A percentile compares a stretch with the other conserved stretches of the same genome.
Evolutionary conservation across 2,797 vertebrate genomes (phyloP).

Genomic region (Enteromius treurensis): DNA sequence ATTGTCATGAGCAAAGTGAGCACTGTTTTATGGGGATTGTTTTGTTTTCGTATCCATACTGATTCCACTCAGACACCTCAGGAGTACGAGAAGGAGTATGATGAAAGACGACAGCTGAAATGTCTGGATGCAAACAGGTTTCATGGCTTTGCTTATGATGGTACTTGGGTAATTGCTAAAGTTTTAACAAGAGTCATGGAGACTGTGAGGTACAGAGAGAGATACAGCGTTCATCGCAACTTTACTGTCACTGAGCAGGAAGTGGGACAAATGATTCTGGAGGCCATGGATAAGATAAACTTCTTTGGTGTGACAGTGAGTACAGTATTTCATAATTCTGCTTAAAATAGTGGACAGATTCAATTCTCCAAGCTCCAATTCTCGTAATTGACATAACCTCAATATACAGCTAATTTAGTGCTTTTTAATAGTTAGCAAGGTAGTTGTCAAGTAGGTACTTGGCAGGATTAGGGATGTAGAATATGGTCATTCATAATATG

Average conservation of each 20-base stretch:
- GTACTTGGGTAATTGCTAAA: constrained; percentile 88
- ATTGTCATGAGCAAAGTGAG: background rate
- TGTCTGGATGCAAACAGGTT: constrained; percentile 80
- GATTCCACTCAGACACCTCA: constrained; percentile 81
- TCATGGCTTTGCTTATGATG: constrained; percentile 89
- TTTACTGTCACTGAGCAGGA: constrained; percentile 81
- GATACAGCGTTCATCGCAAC: constrained; percentile 78
- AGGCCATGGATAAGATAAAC: constrained; percentile 84
- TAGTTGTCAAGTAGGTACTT: background rate
- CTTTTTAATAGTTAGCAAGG: background rate
- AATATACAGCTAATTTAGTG: background rate
- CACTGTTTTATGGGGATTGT: background rate
- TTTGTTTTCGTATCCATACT: background rate
- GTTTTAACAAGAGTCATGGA: constrained; percentile 85
- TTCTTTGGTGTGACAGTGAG: constrained; percentile 90
- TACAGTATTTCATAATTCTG: background rate
- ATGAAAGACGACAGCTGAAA: constrained; percentile 70
- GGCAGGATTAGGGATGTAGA: too few species aligned
- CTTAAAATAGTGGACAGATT: background rate
- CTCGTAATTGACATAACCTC: background rate
- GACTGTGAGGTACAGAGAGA: constrained; percentile 75
- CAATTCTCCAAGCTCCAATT: background rate
- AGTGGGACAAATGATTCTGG: constrained; percentile 80
- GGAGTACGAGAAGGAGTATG: constrained; percentile 85
- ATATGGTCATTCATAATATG: too few species aligned